Evolutionary conservation across 2,888 invertebrate species (phyloP), one percentile per base, ranked within the genome.

Genomic region (Pristionchus exspectatus): DNA sequence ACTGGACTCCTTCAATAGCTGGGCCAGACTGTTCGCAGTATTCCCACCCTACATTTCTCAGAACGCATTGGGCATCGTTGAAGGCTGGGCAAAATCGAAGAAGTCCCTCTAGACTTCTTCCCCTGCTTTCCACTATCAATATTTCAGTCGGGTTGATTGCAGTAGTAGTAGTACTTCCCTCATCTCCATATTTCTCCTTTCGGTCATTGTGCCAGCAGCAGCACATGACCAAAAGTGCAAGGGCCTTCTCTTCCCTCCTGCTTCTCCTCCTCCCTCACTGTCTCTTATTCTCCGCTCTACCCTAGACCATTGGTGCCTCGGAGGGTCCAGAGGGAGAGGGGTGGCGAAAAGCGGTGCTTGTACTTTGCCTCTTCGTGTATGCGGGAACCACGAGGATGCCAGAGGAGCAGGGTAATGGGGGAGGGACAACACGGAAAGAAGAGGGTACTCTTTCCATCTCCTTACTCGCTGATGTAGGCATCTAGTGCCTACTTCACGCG

Each of bases 211-310:
- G 38, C 21, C 38, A 74, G 38, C 21, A 74, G 38, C 21, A 38
- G 69, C 63, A 33, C 69, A 72, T 72, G 69, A 24, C 24, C 74
- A 38, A 33, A 38, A 74, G 74, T 74, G 74, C 74, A 74, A 74
- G 74, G 4, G 1, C 69, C 16, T 14, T 14, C 63, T 3, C 10
- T 10, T n/a, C 63, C 24, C 69, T 30, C 9, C 69, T 30, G 44
- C 30, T 14, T 33, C 69, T 72, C 33, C 27, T 1, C 10, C 30
- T 30, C 69, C 12, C 69, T 30, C 44, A 21, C 77, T 44, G 4
- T 10, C 77, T 44, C 77, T 24, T 18, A 16, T 21, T 44, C 74
- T 74, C 72, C 38, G 72, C 33, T 21, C 69, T 21, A 63, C 66
- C 30, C 30, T 27, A 69, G 30, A 69, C 30, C 69, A 12, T 3